Conservation (phyloP, 2,888 invertebrate genomes). For the Beris chalybata region DNA sequence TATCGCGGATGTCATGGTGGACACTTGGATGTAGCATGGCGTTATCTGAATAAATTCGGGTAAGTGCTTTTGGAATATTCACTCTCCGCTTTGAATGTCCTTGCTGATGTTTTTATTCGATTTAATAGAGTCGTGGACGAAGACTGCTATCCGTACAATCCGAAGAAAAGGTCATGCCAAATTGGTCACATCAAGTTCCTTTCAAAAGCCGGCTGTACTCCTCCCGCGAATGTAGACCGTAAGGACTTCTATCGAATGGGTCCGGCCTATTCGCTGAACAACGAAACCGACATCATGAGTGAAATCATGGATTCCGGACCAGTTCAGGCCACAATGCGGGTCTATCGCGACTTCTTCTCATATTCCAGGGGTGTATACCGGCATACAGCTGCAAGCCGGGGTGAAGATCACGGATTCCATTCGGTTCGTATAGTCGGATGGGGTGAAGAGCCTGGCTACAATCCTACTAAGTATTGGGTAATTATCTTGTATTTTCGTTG, state of each 20-base stretch:
- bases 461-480: constrained; percentile 83
- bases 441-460: constrained; percentile 72
- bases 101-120: neutral
- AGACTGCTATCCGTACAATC: constrained; percentile 77
- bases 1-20: constrained; percentile 87
- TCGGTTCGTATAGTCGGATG: constrained; percentile 91
- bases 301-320: constrained; percentile 91
- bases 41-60: constrained; percentile 78
- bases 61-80: constrained; percentile 49
- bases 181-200: constrained; percentile 50
- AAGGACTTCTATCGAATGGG: constrained; percentile 70
- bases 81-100: neutral
- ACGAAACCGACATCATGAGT: constrained; percentile 84
- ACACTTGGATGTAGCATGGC: constrained; percentile 89
- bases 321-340: constrained; percentile 89
- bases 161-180: constrained; percentile 9
- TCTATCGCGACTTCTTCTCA: constrained; percentile 90
- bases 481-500: constrained; percentile 45
- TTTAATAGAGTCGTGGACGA: constrained; percentile 76
- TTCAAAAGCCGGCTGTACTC: constrained; percentile 61
- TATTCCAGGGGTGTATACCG: constrained; percentile 85
- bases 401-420: constrained; percentile 72
- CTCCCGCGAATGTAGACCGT: constrained; percentile 58
- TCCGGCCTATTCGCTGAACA: constrained; percentile 74
- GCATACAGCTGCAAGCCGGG: constrained; percentile 62